Conservation (phyloP, 2,888 invertebrate species). For the Trissonchulus sp. region DNA sequence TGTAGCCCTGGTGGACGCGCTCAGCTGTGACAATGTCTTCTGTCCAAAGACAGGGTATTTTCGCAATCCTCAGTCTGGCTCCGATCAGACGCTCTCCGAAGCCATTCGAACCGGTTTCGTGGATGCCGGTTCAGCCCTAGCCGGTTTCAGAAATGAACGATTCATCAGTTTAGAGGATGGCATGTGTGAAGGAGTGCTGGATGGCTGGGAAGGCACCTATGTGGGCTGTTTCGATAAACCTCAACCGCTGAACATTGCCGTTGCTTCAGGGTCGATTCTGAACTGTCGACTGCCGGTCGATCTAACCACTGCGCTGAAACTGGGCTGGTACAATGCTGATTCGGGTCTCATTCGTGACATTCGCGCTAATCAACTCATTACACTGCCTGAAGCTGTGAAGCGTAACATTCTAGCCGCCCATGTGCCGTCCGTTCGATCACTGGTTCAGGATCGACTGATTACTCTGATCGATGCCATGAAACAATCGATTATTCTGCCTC, state of each 20-base stretch:
- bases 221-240: neutral
- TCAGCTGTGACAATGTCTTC: neutral
- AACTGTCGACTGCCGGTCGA: neutral
- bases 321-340: neutral
- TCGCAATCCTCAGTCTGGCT: slow-evolving; percentile 27
- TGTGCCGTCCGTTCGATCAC: neutral
- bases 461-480: neutral
- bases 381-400: slow-evolving; percentile 69
- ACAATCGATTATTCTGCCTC: neutral
- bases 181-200: neutral
- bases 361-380: slow-evolving; percentile 61
- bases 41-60: slow-evolving; percentile 1
- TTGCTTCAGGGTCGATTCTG: neutral
- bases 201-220: slow-evolving; percentile 25
- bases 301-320: neutral
- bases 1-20: neutral
- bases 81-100: neutral
- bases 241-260: slow-evolving; percentile 18
- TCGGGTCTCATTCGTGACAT: neutral
- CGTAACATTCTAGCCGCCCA: neutral
- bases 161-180: slow-evolving; percentile 6
- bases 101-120: slow-evolving; percentile 13
- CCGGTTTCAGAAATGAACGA: neutral
- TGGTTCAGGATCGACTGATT: too few relatives aligned
- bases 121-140: neutral